Conservation (phyloP, 2,888 invertebrate species). For the Macaria notata region DNA sequence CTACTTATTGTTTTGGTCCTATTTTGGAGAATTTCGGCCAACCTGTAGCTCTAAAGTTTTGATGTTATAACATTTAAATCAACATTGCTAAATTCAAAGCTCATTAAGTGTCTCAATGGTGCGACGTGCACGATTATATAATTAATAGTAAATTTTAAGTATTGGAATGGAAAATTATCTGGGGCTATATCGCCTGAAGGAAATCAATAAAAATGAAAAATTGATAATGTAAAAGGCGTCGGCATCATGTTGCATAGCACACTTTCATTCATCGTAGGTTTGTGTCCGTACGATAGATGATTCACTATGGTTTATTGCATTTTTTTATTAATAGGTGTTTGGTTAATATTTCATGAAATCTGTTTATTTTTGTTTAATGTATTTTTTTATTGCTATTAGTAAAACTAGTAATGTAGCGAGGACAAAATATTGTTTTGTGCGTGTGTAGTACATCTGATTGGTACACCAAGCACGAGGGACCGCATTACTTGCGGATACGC, state of each 20-base stretch:
- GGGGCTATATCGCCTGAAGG: constrained; percentile 29
- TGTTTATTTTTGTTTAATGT: background rate
- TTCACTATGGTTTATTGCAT: constrained; percentile 51
- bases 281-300: constrained; percentile 57
- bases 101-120: constrained; percentile 46
- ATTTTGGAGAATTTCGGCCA: too few species aligned
- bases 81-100: constrained; percentile 29
- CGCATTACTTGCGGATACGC: too few species aligned
- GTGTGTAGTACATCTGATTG: too few species aligned
- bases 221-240: constrained; percentile 40
- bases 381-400: too few species aligned
- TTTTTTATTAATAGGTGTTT: constrained; percentile 45
- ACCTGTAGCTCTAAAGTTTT: too few species aligned
- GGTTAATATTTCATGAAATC: constrained; percentile 24
- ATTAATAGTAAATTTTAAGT: constrained; percentile 7
- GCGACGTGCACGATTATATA: constrained; percentile 39
- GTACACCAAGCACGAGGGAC: too few species aligned
- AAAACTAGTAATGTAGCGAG: too few species aligned
- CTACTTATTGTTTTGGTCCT: too few species aligned
- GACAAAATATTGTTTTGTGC: too few species aligned
- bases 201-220: too few species aligned
- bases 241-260: constrained; percentile 55
- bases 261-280: constrained; percentile 52
- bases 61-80: too few species aligned
- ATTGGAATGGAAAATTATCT: constrained; percentile 29